phyloP scores from a whole-genome alignment of 2,888 invertebrate genomes.

The Melipona bicolor region DNA sequence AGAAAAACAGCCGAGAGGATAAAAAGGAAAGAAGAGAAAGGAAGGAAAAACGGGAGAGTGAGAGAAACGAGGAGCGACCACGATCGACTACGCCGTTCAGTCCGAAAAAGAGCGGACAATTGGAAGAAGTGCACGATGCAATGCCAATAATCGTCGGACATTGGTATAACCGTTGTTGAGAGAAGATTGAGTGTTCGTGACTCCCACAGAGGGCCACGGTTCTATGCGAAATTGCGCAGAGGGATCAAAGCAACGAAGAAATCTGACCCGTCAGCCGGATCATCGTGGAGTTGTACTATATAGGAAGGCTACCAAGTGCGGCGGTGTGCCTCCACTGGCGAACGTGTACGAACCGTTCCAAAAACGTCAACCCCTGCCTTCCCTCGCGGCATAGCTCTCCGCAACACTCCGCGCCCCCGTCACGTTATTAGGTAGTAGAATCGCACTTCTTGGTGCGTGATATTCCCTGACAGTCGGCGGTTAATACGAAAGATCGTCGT shows the following conservation, averaged over 20 bases:
- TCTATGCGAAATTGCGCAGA: constrained; percentile 19
- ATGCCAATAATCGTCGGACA: constrained; percentile 12
- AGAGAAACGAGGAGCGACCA: constrained; percentile 24
- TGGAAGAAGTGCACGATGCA: constrained; percentile 21
- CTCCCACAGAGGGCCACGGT: constrained; percentile 15
- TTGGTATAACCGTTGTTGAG: constrained; percentile 20
- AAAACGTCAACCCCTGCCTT: constrained; percentile 76
- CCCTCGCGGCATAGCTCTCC: constrained; percentile 53
- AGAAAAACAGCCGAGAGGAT: constrained; percentile 20
- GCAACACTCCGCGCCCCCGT: constrained; percentile 58
- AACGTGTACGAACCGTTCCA: constrained; percentile 74
- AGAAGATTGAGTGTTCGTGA: constrained; percentile 30
- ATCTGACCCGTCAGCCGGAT: constrained; percentile 57
- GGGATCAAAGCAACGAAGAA: constrained; percentile 50
- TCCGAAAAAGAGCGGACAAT: constrained; percentile 39
- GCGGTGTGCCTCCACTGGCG: constrained; percentile 61
- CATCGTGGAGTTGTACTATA: constrained; percentile 57
- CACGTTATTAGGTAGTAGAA: constrained; percentile 66
- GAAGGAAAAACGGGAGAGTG: constrained; percentile 12
- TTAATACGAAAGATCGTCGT: constrained; percentile 44
- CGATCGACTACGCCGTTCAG: constrained; percentile 45
- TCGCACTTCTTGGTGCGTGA: constrained; percentile 60
- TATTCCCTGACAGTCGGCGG: constrained; percentile 54
- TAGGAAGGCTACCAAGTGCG: constrained; percentile 62
- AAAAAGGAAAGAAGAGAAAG: constrained; percentile 21